Evolutionary conservation across 1,140 invertebrate species (phyloP).

Genomic region (Brachionus paranguensis): DNA sequence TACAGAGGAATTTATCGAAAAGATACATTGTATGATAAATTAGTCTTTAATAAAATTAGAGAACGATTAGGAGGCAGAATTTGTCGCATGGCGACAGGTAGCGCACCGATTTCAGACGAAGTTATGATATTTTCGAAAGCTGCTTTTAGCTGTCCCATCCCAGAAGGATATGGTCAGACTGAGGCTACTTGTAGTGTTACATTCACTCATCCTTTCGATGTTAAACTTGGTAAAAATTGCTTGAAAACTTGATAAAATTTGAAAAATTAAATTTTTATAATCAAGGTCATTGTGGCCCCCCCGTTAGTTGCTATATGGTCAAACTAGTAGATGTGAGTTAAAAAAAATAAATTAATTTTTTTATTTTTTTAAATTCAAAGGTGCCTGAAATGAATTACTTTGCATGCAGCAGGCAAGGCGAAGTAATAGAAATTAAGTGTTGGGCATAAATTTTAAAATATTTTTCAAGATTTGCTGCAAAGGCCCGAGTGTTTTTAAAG

Average conservation of each 20-base stretch:
- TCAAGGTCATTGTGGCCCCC: slow-evolving; percentile 82
- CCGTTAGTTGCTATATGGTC: slow-evolving; percentile 80
- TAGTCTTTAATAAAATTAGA: slow-evolving; percentile 82
- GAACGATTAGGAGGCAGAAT: slow-evolving; percentile 77
- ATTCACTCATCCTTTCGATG: slow-evolving; percentile 68
- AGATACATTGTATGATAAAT: slow-evolving; percentile 58
- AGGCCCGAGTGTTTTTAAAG: slow-evolving; percentile 68
- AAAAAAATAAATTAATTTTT: background rate
- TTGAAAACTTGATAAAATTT: background rate
- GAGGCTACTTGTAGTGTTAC: slow-evolving; percentile 70
- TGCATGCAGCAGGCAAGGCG: slow-evolving; percentile 59
- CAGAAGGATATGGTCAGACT: slow-evolving; percentile 93
- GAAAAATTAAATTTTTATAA: slow-evolving; percentile 46
- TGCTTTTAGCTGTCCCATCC: slow-evolving; percentile 71
- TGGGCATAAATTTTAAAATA: background rate
- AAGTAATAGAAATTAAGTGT: slow-evolving; percentile 43
- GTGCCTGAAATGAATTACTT: slow-evolving; percentile 95
- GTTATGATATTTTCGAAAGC: slow-evolving; percentile 88
- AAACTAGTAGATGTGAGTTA: slow-evolving; percentile 74
- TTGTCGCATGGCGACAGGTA: slow-evolving; percentile 84
- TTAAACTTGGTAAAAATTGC: slow-evolving; percentile 54
- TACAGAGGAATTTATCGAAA: slow-evolving; percentile 18
- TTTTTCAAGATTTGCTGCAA: slow-evolving; percentile 66
- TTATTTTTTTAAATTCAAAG: background rate
- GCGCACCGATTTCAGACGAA: slow-evolving; percentile 82